Evolutionary conservation across 2,113 vertebrate species (phyloP).

Genomic region (Amphiprion ocellaris): DNA sequence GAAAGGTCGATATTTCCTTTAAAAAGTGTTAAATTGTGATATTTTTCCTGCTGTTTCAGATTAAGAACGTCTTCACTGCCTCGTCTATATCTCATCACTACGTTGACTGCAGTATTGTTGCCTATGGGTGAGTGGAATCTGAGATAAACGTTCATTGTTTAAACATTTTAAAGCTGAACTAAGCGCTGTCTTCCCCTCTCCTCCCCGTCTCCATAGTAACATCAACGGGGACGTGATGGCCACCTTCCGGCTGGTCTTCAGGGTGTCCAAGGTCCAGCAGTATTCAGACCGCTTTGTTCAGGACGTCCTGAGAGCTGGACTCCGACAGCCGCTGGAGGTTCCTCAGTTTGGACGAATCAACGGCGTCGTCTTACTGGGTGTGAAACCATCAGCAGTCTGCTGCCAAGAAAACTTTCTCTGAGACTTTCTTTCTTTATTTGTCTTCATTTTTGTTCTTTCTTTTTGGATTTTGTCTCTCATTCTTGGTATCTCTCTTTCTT

Average conservation of each 20-base stretch:
- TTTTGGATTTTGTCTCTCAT: too few relatives aligned
- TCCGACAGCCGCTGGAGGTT: constrained; percentile 83
- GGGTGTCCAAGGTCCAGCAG: constrained; percentile 70
- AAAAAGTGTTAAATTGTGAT: not conserved
- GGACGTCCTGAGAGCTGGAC: constrained; percentile 84
- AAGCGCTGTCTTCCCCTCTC: not conserved
- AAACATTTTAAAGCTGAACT: not conserved
- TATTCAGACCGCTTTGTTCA: constrained; percentile 84
- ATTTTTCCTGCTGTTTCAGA: constrained; percentile 79
- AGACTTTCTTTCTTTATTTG: too few relatives aligned
- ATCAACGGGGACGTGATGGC: constrained; percentile 87
- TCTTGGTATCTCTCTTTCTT: too few relatives aligned
- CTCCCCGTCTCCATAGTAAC: constrained; percentile 74
- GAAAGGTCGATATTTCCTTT: not conserved
- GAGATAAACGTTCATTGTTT: not conserved
- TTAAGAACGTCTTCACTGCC: constrained; percentile 86
- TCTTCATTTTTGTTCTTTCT: too few relatives aligned
- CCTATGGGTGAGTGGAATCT: constrained; percentile 87
- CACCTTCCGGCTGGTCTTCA: constrained; percentile 87
- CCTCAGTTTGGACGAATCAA: constrained; percentile 87
- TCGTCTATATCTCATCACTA: constrained; percentile 88
- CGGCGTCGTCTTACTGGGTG: constrained; percentile 87
- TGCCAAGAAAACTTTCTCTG: not conserved
- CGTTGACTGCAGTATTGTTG: constrained; percentile 85
- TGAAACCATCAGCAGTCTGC: not conserved